These are phyloP conservation scores for Cetoscarus ocellatus DNA, from an alignment of 2,797 vertebrate genomes.

Conservation along the genomic window DNA sequence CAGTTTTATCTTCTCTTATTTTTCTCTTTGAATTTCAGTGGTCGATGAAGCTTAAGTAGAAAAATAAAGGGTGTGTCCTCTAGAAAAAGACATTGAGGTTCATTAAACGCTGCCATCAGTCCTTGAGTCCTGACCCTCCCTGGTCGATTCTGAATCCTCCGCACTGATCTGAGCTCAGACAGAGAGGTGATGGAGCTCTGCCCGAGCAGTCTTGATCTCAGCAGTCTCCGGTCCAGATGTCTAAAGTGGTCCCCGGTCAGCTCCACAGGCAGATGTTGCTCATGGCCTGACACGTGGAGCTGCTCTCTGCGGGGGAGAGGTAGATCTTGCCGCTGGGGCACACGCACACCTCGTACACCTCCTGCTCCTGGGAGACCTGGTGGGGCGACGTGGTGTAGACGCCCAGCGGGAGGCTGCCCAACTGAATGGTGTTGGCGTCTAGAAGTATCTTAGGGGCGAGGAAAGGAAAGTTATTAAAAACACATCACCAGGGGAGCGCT, in stretches of 20 bases:
- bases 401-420: conserved; percentile 90
- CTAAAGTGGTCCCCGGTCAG: conserved; percentile 58
- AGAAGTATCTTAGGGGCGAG: conserved; percentile 86
- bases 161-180: conserved; percentile 16
- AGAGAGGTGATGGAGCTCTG: no score
- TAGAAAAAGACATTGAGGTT: conserved; percentile 25
- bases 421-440: conserved; percentile 90
- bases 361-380: conserved; percentile 81
- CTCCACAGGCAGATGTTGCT: conserved; percentile 93
- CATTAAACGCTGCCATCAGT: conserved; percentile 1
- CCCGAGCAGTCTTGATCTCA: conserved; percentile 15
- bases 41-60: conserved; percentile 54
- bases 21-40: conserved; percentile 15
- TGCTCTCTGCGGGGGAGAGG: conserved; percentile 90
- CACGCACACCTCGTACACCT: conserved; percentile 91
- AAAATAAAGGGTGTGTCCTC: conserved; percentile 68
- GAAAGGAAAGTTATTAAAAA: conserved; percentile 50
- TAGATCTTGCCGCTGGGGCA: conserved; percentile 93
- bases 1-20: conserved; percentile 28
- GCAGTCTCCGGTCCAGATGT: conserved; percentile 35
- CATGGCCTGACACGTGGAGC: conserved; percentile 94
- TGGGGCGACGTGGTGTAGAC: conserved; percentile 67
- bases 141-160: no score
- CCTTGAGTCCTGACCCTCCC: conserved; percentile 32
- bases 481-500: conserved; percentile 34